Percentiles rank a stretch among this genome's conserved stretches.
These are phyloP conservation scores for Drosophila busckii DNA, from an alignment of 1,140 invertebrate species.

Conservation along the genomic window DNA sequence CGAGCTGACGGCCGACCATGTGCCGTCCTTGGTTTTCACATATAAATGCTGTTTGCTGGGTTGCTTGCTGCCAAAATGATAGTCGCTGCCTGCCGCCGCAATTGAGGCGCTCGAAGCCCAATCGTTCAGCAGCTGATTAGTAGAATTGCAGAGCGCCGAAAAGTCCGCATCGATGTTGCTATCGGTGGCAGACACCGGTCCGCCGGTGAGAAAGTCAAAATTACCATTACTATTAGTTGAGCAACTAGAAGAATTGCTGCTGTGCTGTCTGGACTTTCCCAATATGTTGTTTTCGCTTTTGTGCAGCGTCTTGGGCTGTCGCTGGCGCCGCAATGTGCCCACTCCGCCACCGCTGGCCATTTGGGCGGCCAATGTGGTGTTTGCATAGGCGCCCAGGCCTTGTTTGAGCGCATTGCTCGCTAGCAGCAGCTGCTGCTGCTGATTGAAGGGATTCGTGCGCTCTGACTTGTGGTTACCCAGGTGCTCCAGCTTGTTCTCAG, in stretches of 20 bases:
- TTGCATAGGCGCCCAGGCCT: conserved; percentile 71
- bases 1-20: conserved; percentile 75
- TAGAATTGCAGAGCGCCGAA: conserved; percentile 64
- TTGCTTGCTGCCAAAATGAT: conserved; percentile 74
- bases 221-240: conserved; percentile 27
- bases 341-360: conserved; percentile 68
- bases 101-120: conserved; percentile 72
- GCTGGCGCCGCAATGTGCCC: conserved; percentile 68
- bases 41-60: conserved; percentile 74
- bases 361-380: conserved; percentile 67
- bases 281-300: conserved; percentile 78
- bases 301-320: conserved; percentile 68
- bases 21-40: conserved; percentile 76
- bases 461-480: conserved; percentile 36
- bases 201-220: conserved; percentile 56
- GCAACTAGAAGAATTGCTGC: conserved; percentile 5
- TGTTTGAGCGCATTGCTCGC: conserved; percentile 73
- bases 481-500: conserved; percentile 77
- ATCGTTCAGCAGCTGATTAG: conserved; percentile 73
- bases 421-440: conserved; percentile 66
- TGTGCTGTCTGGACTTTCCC: conserved; percentile 41
- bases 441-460: conserved; percentile 68
- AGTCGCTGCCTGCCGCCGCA: conserved; percentile 63
- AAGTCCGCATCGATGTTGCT: conserved; percentile 49
- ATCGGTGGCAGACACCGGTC: conserved; percentile 18